Evolutionary conservation across 2,888 invertebrate genomes (phyloP).

Genomic region (Sussaba pulchella): DNA sequence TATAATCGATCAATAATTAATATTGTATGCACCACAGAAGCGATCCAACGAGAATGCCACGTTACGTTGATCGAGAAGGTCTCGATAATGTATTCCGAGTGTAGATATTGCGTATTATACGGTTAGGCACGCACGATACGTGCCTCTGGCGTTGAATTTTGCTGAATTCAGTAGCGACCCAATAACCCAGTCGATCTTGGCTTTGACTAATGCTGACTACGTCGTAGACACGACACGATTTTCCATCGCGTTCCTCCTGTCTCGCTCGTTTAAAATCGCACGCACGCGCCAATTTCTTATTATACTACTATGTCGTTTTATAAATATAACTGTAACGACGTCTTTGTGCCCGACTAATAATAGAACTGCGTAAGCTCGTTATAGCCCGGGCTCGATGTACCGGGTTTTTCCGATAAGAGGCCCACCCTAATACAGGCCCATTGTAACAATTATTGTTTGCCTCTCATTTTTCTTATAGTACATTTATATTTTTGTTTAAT

Average conservation of each 20-base stretch:
- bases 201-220: constrained; percentile 61
- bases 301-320: constrained; percentile 5
- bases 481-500: too few species aligned
- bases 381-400: too few species aligned
- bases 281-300: constrained; percentile 44
- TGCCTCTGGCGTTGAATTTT: neutral
- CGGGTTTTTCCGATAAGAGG: too few species aligned
- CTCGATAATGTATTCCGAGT: constrained; percentile 30
- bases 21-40: constrained; percentile 48
- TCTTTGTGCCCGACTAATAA: constrained; percentile 56
- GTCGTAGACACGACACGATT: constrained; percentile 25
- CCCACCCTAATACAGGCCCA: too few species aligned
- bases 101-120: constrained; percentile 31
- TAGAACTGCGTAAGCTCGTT: constrained; percentile 27
- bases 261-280: constrained; percentile 27
- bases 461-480: too few species aligned
- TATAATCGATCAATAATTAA: constrained; percentile 48
- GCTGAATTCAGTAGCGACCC: neutral
- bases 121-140: constrained; percentile 23
- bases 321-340: constrained; percentile 30
- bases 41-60: constrained; percentile 34
- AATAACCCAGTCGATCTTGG: constrained; percentile 30
- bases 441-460: too few species aligned
- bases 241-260: constrained; percentile 37
- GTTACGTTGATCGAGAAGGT: constrained; percentile 3